Percentiles rank a stretch among this genome's conserved stretches.
phyloP scores from a whole-genome alignment of 2,797 vertebrate genomes.

The Lacerta agilis region DNA sequence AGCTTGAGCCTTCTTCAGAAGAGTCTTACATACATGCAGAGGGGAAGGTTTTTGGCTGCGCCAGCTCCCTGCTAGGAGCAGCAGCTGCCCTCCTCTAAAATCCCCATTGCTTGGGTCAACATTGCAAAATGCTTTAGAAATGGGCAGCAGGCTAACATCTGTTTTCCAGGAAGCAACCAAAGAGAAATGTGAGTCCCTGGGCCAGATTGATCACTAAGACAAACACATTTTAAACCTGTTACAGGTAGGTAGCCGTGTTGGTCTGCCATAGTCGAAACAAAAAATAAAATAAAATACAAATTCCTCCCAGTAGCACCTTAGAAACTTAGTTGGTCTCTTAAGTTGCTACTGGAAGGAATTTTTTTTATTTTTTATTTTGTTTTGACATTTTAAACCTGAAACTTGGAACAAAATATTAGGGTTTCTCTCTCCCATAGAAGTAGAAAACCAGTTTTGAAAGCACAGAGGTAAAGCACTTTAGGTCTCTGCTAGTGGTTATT shows the following conservation, averaged over 20 bases:
- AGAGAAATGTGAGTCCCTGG: background rate
- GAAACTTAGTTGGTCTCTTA: too few relatives aligned
- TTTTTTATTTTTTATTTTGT: too few relatives aligned
- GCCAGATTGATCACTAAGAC: background rate
- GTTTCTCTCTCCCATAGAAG: background rate
- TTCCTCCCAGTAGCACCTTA: too few relatives aligned
- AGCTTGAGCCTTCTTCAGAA: background rate
- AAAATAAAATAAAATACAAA: too few relatives aligned
- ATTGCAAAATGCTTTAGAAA: background rate
- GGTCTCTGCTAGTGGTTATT: background rate
- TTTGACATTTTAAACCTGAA: background rate
- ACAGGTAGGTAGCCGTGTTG: too few relatives aligned
- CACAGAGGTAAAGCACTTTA: background rate
- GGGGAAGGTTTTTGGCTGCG: rapidly evolving
- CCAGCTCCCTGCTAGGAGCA: background rate
- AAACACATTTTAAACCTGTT: background rate
- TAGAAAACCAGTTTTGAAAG: background rate
- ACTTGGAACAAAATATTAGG: background rate
- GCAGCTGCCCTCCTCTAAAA: background rate
- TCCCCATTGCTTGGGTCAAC: background rate
- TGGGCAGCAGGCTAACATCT: background rate
- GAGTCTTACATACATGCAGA: background rate
- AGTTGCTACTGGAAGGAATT: too few relatives aligned
- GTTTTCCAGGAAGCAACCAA: background rate
- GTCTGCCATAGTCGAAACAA: too few relatives aligned